Conservation (phyloP, 2,113 vertebrate species). For the Oreocharis arfaki region DNA sequence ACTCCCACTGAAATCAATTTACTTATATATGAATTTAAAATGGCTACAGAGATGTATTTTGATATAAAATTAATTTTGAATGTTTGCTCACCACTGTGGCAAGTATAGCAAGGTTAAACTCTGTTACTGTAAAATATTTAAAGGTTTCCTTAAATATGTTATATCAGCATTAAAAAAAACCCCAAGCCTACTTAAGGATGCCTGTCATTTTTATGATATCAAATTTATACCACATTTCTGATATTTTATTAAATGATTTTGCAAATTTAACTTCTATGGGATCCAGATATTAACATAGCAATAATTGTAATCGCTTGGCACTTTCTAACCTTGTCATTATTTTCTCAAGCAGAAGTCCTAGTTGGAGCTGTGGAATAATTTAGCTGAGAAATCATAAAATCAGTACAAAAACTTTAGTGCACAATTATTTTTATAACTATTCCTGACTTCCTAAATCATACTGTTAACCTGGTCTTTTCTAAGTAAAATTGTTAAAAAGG, state of each 20-base stretch:
- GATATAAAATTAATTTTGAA: not conserved
- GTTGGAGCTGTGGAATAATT: not conserved
- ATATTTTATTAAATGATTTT: not conserved
- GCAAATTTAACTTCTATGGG: not conserved
- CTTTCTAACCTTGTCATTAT: not conserved
- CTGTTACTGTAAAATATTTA: not conserved
- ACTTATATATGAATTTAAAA: not conserved
- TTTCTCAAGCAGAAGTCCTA: not conserved
- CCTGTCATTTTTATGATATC: not conserved
- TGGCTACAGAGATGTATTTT: not conserved
- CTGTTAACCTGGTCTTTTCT: not conserved
- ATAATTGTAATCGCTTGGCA: not conserved
- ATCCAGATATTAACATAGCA: not conserved
- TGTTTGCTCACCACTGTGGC: not conserved
- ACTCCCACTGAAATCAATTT: constrained; percentile 43
- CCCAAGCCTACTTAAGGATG: not conserved
- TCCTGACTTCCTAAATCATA: not conserved
- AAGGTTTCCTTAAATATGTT: not conserved
- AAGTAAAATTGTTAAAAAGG: not conserved
- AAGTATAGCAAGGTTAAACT: not conserved
- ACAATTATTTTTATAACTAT: not conserved
- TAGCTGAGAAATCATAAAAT: not conserved
- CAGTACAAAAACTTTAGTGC: not conserved
- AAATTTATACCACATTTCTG: not conserved
- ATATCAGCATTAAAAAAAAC: not conserved